These are phyloP conservation scores for Nomada lathburiana DNA, from an alignment of 2,888 invertebrate species.

Conservation along the genomic window DNA sequence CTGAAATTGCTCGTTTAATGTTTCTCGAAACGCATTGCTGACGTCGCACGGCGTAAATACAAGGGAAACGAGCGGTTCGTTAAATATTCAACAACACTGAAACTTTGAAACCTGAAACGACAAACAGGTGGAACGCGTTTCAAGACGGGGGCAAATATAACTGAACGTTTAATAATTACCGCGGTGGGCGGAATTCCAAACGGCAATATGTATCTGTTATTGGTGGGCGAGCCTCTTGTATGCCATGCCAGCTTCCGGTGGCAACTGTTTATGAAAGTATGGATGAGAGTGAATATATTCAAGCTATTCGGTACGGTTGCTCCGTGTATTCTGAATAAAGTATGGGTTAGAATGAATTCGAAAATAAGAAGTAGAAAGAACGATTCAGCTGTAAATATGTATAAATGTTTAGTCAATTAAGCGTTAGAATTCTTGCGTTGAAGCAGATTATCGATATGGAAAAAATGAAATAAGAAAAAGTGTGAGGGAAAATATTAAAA, in stretches of 20 bases:
- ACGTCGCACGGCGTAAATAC: constrained; percentile 1
- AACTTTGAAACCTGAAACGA: not conserved
- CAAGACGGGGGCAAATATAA: not conserved
- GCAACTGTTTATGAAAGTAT: constrained; percentile 20
- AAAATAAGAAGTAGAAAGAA: constrained; percentile 8
- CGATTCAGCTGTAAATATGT: not conserved
- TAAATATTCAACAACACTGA: not conserved
- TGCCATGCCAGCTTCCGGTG: not conserved
- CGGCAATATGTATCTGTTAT: constrained; percentile 8
- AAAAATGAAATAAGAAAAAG: too few relatives aligned
- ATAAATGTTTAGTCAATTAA: too few relatives aligned
- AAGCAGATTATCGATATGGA: too few relatives aligned
- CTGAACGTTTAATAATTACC: constrained; percentile 10
- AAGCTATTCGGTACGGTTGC: not conserved
- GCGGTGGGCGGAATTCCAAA: not conserved
- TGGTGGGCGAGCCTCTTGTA: not conserved
- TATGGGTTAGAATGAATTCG: constrained; percentile 18
- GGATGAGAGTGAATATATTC: not conserved
- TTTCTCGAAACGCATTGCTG: not conserved
- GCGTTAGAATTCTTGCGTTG: too few relatives aligned
- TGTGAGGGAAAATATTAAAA: too few relatives aligned
- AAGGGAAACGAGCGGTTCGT: not conserved
- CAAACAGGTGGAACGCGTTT: not conserved
- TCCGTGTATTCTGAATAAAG: constrained; percentile 13
- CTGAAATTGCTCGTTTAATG: not conserved